Conservation (phyloP, 2,113 vertebrate species). For the Aptenodytes forsteri region DNA sequence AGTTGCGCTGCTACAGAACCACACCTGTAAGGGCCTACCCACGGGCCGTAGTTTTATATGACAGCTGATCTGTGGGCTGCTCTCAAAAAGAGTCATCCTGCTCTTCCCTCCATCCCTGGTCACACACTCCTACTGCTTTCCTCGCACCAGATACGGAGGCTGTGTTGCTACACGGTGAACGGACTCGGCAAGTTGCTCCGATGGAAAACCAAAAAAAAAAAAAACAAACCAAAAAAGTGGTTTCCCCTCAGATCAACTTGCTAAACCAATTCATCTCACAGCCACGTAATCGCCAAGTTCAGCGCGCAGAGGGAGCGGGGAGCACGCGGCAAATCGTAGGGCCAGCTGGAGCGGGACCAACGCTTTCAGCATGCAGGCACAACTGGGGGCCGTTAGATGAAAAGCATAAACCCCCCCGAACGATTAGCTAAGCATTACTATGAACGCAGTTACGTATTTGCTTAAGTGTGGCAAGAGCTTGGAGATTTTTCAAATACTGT, state of each 20-base stretch:
- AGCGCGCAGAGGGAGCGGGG: not conserved
- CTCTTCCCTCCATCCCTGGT: conserved; percentile 13
- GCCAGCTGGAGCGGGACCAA: not conserved
- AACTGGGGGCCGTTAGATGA: not conserved
- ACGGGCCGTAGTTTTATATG: not conserved
- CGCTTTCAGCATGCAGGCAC: not conserved
- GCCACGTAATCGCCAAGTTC: not conserved
- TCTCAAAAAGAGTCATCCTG: not conserved
- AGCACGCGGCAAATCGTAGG: not conserved
- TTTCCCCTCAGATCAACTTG: not conserved
- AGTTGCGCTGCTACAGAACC: not conserved
- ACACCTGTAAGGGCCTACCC: not conserved
- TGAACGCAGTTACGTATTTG: not conserved
- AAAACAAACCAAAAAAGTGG: not conserved
- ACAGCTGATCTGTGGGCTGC: not conserved
- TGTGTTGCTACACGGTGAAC: rapidly evolving
- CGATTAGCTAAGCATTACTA: not conserved
- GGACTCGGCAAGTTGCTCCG: not conserved
- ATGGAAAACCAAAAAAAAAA: not conserved
- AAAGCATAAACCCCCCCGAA: not conserved
- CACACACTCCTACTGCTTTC: not conserved
- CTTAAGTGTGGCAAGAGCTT: not conserved
- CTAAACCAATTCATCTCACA: not conserved
- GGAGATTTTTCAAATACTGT: not conserved
- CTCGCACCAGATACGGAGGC: not conserved